Conservation (phyloP, 2,888 invertebrate genomes). For the Neoscelio sp. region DNA sequence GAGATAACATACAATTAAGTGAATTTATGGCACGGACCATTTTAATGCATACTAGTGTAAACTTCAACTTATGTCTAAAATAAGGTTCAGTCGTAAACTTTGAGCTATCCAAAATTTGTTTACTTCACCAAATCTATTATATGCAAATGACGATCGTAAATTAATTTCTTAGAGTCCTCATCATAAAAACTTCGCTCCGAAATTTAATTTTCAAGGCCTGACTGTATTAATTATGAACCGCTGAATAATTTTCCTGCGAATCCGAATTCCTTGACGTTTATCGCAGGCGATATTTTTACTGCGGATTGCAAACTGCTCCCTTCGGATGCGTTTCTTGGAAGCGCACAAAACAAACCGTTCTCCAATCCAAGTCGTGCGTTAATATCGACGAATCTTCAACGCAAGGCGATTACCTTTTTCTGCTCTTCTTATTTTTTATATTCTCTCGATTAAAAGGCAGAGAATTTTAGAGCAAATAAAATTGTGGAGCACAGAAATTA, state of each 20-base stretch:
- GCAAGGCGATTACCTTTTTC: conserved; percentile 53
- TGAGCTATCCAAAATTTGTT: too few relatives aligned
- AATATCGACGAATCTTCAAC: conserved; percentile 64
- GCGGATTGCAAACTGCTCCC: conserved; percentile 33
- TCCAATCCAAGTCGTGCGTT: conserved; percentile 23
- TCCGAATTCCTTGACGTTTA: conserved; percentile 43
- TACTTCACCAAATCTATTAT: too few relatives aligned
- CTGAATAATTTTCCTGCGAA: conserved; percentile 49
- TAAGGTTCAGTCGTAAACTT: too few relatives aligned
- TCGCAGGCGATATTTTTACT: conserved; percentile 41
- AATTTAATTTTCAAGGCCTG: conserved; percentile 22
- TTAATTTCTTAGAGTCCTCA: conserved; percentile 9
- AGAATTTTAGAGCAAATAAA: not conserved
- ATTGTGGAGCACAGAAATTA: not conserved
- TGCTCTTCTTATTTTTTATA: conserved; percentile 31
- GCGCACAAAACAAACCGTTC: conserved; percentile 23
- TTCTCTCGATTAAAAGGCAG: conserved; percentile 27
- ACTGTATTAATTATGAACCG: conserved; percentile 40
- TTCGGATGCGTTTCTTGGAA: conserved; percentile 50
- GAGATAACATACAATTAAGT: conserved; percentile 11
- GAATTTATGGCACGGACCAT: conserved; percentile 8
- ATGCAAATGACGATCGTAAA: conserved; percentile 30
- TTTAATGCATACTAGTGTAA: too few relatives aligned
- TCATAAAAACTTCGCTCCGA: not conserved
- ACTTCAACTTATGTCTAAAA: not conserved